These are phyloP conservation scores for Hydrozoanthus gracilis DNA, from an alignment of 92 coral and sea anemone species.

Conservation along the genomic window DNA sequence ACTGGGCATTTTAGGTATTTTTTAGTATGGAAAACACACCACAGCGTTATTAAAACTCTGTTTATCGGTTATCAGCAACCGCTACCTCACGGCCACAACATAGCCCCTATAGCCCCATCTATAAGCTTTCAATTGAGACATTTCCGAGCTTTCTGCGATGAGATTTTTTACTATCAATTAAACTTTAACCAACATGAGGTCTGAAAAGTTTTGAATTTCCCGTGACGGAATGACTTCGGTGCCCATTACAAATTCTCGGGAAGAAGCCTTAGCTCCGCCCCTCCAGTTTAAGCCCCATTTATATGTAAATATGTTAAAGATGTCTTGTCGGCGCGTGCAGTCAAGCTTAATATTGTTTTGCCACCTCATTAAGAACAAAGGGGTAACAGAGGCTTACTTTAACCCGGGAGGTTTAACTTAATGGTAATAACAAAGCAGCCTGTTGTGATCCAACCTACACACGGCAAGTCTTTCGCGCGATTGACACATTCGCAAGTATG, in stretches of 20 bases:
- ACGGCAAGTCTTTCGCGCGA: constrained; percentile 11
- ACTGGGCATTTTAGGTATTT: not conserved
- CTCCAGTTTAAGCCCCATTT: not conserved
- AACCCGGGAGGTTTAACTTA: constrained; percentile 9
- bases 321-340: constrained; percentile 11
- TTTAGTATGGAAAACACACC: too few relatives aligned
- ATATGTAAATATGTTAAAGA: not conserved
- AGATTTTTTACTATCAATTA: not conserved
- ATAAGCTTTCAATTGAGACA: not conserved
- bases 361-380: constrained; percentile 8
- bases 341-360: not conserved
- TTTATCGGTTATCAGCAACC: constrained; percentile 2
- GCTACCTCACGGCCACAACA: not conserved
- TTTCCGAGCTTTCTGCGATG: constrained; percentile 2
- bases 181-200: not conserved
- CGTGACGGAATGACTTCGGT: constrained; percentile 3
- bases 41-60: not conserved
- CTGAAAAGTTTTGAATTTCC: not conserved
- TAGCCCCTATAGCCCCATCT: constrained; percentile 10
- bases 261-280: not conserved
- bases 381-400: constrained; percentile 4
- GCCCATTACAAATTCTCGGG: not conserved
- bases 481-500: not conserved
- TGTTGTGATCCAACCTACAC: not conserved
- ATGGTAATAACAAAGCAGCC: constrained; percentile 5